These are phyloP conservation scores for Uloborus diversus DNA, from an alignment of 1,140 invertebrate species.

Conservation along the genomic window DNA sequence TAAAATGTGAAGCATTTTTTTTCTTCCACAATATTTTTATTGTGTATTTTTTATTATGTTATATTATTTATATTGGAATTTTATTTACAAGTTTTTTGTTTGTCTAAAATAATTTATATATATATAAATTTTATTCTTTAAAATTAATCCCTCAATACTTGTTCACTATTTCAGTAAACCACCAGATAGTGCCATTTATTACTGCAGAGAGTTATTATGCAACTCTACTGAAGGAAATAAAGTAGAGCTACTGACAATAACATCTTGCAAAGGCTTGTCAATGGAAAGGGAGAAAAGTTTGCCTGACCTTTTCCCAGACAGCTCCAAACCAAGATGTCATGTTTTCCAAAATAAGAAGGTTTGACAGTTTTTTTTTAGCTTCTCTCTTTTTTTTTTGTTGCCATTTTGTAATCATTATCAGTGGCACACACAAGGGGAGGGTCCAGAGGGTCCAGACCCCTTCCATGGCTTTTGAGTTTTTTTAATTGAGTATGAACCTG, in stretches of 20 bases:
- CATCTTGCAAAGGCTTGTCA: slow-evolving; percentile 81
- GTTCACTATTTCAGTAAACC: slow-evolving; percentile 27
- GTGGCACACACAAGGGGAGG: no score
- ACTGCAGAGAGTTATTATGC: slow-evolving; percentile 83
- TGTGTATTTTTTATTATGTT: no score
- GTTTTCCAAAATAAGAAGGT: slow-evolving; percentile 80
- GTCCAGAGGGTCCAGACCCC: no score
- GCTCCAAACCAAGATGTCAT: slow-evolving; percentile 74
- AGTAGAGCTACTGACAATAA: slow-evolving; percentile 88
- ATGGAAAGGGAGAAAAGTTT: slow-evolving; percentile 76
- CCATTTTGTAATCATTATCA: no score
- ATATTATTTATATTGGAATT: not conserved
- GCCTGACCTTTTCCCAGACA: slow-evolving; percentile 79
- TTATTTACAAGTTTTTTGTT: not conserved
- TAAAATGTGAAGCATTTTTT: no score
- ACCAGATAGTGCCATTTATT: slow-evolving; percentile 76
- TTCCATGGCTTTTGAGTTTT: no score
- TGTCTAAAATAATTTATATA: not conserved
- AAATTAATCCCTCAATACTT: no score
- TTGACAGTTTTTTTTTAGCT: no score
- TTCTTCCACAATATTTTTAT: no score
- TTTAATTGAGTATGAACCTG: no score
- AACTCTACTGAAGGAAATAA: slow-evolving; percentile 82
- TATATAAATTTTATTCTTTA: not conserved
- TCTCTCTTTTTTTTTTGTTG: no score